phyloP scores from a whole-genome alignment of 2,113 vertebrate species.

The Sprattus sprattus region DNA sequence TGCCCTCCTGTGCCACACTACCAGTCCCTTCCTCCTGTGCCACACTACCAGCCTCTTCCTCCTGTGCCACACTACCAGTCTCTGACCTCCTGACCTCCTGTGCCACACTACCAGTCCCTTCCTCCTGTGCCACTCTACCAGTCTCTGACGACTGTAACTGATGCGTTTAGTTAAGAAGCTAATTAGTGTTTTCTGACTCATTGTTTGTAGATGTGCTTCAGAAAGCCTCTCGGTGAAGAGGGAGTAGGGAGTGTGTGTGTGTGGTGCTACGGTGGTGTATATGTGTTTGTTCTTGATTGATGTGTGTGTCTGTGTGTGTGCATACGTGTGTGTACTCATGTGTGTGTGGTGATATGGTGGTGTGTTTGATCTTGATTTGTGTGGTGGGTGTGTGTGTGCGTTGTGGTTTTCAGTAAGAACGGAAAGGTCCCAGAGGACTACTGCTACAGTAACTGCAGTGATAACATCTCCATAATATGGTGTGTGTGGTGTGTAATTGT shows the following conservation, averaged over 20 bases:
- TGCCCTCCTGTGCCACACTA: neutral
- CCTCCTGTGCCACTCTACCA: too few relatives aligned
- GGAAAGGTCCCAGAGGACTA: too few relatives aligned
- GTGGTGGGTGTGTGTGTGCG: too few relatives aligned
- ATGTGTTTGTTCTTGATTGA: too few relatives aligned
- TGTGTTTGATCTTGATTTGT: too few relatives aligned
- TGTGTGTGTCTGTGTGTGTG: neutral
- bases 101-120: neutral
- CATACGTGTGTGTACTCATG: neutral
- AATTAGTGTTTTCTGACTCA: neutral
- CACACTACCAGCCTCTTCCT: too few relatives aligned
- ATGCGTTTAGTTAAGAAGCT: neutral
- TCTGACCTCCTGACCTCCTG: too few relatives aligned
- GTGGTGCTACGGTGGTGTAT: neutral
- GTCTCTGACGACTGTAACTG: neutral
- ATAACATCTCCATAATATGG: neutral
- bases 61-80: too few relatives aligned
- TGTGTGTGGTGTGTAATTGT: too few relatives aligned
- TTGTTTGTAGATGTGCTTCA: neutral
- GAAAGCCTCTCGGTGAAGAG: neutral
- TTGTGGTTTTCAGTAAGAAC: too few relatives aligned
- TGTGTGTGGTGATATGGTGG: neutral
- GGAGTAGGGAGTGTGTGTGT: constrained; percentile 5
- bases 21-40: neutral
- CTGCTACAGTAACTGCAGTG: too few relatives aligned